Base-by-base conservation (phyloP, 1,140 invertebrate genomes). In the Dendroctonus ponderosae region DNA sequence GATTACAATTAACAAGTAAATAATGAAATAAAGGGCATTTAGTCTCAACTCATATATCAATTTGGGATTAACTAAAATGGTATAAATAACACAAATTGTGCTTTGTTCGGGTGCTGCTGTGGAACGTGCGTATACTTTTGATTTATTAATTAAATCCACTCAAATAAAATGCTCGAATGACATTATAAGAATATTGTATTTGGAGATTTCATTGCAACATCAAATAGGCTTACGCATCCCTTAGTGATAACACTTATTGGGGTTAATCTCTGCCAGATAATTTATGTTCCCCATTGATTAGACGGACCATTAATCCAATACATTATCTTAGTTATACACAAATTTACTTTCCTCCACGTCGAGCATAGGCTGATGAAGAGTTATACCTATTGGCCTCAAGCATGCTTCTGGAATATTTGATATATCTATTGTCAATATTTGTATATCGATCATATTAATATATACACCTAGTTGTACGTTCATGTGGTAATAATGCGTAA, bases 21-120 rank as follows among this genome's bases (percentile, higher is more conserved):
- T 40, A 61, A 61, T 61, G 14, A 49, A 61, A 61, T 61, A 61
- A 61, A 61, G 15, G 50, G 40, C 48, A 61, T 61, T 61, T 61
- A 48, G 40, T 37, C 26, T 9, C 15, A 38, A 49, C 41, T 61
- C 46, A 61, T 48, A 49, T 61, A 61, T 46, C 46, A 61, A 61
- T 61, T 49, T 61, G 46, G 11, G 58, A 44, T 50, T 50, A 61
- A 61, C 58, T 61, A 61, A 61, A 61, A 61, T 15, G 58, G 58
- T 61, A 61, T 61, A 61, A 61, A 61, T 61, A 61, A 49, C 46
- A 15, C 14, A 61, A 49, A 61, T 61, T 61, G 58, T 37, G 38
- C 26, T 61, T 61, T 43, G 58, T 49, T 61, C 40, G 41, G 40
- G 12, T 43, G 56, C 11, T 58, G 15, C 26, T 56, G 53, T 58